Evolutionary conservation across 2,888 invertebrate species (phyloP).

Genomic region (Ceraclea dissimilis): DNA sequence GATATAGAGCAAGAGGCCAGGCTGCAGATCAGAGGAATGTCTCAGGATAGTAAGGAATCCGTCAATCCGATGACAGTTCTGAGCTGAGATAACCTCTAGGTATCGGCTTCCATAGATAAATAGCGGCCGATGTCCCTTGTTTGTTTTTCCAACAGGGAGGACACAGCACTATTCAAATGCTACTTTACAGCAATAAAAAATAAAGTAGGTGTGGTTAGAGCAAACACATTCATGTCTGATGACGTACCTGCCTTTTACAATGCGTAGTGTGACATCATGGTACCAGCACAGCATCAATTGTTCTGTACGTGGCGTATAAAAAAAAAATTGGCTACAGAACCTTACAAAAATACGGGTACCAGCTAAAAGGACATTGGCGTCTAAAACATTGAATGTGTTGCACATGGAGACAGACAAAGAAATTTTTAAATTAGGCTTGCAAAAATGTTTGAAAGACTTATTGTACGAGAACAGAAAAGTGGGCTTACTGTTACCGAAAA

Average conservation of each 20-base stretch:
- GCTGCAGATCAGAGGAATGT: too few species aligned
- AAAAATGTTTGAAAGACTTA: not conserved
- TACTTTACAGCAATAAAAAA: not conserved
- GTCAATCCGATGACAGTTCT: too few species aligned
- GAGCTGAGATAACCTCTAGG: too few species aligned
- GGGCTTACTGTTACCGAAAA: not conserved
- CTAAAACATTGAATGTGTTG: not conserved
- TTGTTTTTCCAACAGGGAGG: not conserved
- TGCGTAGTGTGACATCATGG: not conserved
- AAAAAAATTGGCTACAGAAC: not conserved
- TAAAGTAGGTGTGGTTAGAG: not conserved
- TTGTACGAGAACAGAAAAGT: not conserved
- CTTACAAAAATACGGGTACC: not conserved
- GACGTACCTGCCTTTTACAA: not conserved
- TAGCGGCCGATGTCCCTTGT: too few species aligned
- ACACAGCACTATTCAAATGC: not conserved
- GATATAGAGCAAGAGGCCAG: too few species aligned
- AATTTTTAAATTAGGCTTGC: not conserved
- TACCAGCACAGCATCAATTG: not conserved
- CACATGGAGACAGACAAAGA: not conserved
- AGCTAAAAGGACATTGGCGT: not conserved
- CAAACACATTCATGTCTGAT: not conserved
- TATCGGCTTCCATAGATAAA: too few species aligned
- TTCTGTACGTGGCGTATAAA: not conserved
- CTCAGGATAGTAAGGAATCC: too few species aligned